phyloP scores from a whole-genome alignment of 2,888 invertebrate species.

The Taphrorychus bicolor region DNA sequence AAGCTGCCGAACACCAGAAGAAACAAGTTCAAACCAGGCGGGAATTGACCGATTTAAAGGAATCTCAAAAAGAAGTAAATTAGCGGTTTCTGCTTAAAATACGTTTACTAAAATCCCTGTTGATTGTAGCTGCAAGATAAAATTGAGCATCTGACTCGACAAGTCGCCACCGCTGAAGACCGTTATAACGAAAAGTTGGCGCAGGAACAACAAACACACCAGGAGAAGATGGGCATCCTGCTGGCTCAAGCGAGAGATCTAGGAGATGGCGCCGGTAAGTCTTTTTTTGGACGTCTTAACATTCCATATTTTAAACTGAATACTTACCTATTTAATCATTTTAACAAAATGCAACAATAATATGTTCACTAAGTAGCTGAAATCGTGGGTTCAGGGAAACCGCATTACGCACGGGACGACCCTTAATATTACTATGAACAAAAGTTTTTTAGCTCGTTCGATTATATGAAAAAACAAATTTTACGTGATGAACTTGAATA shows the following conservation, averaged over 20 bases:
- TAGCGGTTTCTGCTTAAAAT: neutral
- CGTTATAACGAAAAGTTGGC: constrained; percentile 46
- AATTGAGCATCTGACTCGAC: constrained; percentile 15
- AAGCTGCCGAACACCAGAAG: constrained; percentile 64
- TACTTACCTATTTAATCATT: neutral
- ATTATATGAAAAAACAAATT: too few species aligned
- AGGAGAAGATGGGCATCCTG: constrained; percentile 55
- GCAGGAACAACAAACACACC: constrained; percentile 52
- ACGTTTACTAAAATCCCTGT: neutral
- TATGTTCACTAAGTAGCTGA: too few species aligned
- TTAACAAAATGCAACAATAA: neutral
- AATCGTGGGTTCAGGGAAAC: too few species aligned
- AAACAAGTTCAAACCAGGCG: constrained; percentile 53
- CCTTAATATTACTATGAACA: too few species aligned
- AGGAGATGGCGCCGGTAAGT: constrained; percentile 21
- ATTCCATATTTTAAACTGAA: neutral
- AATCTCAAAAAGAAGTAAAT: constrained; percentile 57
- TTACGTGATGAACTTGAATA: too few species aligned
- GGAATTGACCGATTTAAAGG: constrained; percentile 64
- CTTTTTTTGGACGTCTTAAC: constrained; percentile 2
- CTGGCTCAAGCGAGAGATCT: constrained; percentile 50
- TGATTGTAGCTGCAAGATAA: constrained; percentile 38
- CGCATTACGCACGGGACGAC: too few species aligned
- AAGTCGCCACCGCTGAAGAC: constrained; percentile 36
- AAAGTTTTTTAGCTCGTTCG: too few species aligned